Conservation (phyloP, 2,113 vertebrate genomes). For the Natator depressus region DNA sequence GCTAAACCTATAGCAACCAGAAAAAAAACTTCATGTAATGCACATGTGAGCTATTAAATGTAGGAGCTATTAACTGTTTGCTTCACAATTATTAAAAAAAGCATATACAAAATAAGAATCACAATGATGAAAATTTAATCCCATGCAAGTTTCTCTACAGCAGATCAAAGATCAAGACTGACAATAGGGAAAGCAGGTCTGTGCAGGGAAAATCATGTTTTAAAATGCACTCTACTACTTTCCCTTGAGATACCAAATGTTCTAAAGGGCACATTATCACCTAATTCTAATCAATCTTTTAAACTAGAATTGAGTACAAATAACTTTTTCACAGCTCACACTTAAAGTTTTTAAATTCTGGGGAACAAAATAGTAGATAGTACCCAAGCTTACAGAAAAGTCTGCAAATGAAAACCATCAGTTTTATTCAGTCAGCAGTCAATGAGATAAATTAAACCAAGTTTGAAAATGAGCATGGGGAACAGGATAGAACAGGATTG, state of each 20-base stretch:
- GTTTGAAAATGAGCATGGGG: too few species aligned
- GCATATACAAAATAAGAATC: background rate
- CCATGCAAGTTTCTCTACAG: background rate
- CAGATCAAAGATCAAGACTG: background rate
- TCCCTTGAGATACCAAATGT: background rate
- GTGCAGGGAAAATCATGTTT: background rate
- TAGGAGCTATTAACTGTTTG: too few species aligned
- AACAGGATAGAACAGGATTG: too few species aligned
- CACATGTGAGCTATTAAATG: too few species aligned
- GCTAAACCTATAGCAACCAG: too few species aligned
- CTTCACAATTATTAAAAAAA: too few species aligned
- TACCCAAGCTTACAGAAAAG: too few species aligned
- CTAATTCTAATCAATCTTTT: background rate
- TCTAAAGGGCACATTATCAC: background rate
- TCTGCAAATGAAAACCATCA: background rate
- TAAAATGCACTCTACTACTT: background rate
- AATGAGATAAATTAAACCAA: too few species aligned
- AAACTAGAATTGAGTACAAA: background rate
- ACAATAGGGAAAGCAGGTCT: background rate
- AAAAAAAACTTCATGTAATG: too few species aligned
- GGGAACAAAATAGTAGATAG: background rate
- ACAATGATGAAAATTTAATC: background rate
- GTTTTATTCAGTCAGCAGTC: background rate
- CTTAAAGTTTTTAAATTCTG: background rate
- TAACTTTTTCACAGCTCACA: background rate